Evolutionary conservation across 1,140 invertebrate genomes (phyloP).

Genomic region (Paracyclopina nana): DNA sequence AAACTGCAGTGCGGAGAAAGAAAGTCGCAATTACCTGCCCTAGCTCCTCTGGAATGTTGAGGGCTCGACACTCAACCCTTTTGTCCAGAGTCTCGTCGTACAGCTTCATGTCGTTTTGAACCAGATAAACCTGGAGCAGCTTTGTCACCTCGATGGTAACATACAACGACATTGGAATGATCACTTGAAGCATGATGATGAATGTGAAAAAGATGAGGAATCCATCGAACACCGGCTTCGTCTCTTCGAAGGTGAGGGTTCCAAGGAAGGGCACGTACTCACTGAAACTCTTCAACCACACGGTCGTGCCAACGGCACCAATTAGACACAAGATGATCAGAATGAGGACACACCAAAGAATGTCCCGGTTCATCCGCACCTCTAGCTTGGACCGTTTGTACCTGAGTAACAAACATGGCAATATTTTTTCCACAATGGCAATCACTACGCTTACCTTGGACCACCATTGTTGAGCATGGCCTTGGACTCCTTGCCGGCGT

Average conservation of each 20-base stretch:
- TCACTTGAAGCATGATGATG: conserved; percentile 81
- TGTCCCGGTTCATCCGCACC: conserved; percentile 79
- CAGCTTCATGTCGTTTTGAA: conserved; percentile 68
- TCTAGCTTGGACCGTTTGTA: conserved; percentile 86
- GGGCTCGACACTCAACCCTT: conserved; percentile 71
- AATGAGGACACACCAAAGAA: conserved; percentile 88
- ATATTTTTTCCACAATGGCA: too few species aligned
- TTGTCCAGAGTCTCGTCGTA: conserved; percentile 64
- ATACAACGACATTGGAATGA: conserved; percentile 91
- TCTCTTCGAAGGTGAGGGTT: conserved; percentile 22
- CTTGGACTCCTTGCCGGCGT: conserved; percentile 93
- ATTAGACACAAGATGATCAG: conserved; percentile 70
- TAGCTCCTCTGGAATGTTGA: conserved; percentile 92
- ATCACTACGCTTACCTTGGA: too few species aligned
- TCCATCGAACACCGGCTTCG: conserved; percentile 29
- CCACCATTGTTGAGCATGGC: conserved; percentile 94
- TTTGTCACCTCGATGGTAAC: conserved; percentile 94
- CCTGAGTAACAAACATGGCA: too few species aligned
- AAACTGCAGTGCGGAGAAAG: too few species aligned
- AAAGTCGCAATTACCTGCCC: conserved; percentile 54
- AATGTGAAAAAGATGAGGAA: conserved; percentile 84
- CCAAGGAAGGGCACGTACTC: conserved; percentile 39
- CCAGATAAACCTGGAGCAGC: conserved; percentile 83
- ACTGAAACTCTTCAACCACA: conserved; percentile 45
- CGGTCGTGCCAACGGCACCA: conserved; percentile 65